Base-by-base conservation (phyloP, 2,888 invertebrate genomes). In the Polydrusus tereticollis region DNA sequence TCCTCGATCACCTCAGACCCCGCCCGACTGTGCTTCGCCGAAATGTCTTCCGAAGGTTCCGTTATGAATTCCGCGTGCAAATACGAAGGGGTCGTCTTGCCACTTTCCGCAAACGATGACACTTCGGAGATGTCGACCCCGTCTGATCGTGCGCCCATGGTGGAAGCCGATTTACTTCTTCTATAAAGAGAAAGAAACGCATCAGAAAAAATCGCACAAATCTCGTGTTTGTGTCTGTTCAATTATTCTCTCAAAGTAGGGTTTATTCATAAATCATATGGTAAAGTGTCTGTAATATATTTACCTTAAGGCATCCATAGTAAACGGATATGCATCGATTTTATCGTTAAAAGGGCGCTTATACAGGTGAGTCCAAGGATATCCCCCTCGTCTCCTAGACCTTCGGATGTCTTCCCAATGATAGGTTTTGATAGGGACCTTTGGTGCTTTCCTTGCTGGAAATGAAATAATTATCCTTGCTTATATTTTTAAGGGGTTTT, bases 351-450 rank as follows among this genome's bases (percentile, higher is more conserved):
- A 89, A 82, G 83, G 88, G 84, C 84, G 88, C 83, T 93, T 93
- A 80, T 91, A 88, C 23, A 94, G 85, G 84, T 93, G 90, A 12
- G 94, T 94, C 93, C 94, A 94, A 77, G 94, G 94, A 82, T 94
- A 94, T 52, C 90, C 91, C 75, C 94, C 94, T 82, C 89, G 88
- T 79, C 89, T 88, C 85, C 90, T 90, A 78, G 91, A 89, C 83
- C 92, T 88, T 79, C 90, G 87, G 45, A 94, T 86, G 85, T 94
- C 94, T 86, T 94, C 94, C 94, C 94, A 94, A 87, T 90, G 89
- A 85, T 94, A 94, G 63, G 93, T 93, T 85, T 92, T 91, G 80
- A 92, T 87, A 74, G 93, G 93, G 80, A 92, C 88, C 76, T 90
- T 90, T 77, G 93, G 93, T 68, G 79, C 74, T 75, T 83, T 83